Percentiles rank a stretch among this genome's conserved stretches.
Evolutionary conservation across 2,888 invertebrate genomes (phyloP).

Genomic region (Lumbricus terrestris): DNA sequence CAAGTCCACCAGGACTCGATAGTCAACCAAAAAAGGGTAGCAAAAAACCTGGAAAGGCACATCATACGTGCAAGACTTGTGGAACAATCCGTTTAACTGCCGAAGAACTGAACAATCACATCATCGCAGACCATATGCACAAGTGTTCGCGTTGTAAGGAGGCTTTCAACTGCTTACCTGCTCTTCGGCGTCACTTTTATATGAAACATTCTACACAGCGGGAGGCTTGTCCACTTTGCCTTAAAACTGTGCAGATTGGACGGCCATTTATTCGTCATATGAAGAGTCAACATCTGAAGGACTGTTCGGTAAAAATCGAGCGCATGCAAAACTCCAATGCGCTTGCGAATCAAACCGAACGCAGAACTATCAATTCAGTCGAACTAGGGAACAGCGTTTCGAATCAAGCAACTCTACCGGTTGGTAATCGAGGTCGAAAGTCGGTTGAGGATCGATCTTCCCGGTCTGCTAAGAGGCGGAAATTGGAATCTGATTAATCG

Average conservation of each 20-base stretch:
- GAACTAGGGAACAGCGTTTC: neutral
- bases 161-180: neutral
- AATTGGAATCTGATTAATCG: neutral
- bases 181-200: neutral
- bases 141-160: neutral
- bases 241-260: neutral
- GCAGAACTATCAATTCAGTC: neutral
- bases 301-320: neutral
- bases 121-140: neutral
- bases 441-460: neutral
- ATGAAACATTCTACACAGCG: neutral
- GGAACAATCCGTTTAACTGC: neutral
- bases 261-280: constrained; percentile 3
- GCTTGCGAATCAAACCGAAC: neutral
- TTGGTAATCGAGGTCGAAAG: neutral
- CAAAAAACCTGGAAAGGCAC: neutral
- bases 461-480: neutral
- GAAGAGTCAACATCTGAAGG: neutral
- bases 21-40: neutral
- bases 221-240: neutral
- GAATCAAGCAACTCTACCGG: neutral
- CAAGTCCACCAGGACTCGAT: neutral
- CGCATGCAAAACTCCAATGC: neutral
- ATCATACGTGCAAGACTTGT: neutral
- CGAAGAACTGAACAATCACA: constrained; percentile 4